Evolutionary conservation across 53 echinoderm and acorn worm genomes (phyloP).

Genomic region (Pentamera pediparva): DNA sequence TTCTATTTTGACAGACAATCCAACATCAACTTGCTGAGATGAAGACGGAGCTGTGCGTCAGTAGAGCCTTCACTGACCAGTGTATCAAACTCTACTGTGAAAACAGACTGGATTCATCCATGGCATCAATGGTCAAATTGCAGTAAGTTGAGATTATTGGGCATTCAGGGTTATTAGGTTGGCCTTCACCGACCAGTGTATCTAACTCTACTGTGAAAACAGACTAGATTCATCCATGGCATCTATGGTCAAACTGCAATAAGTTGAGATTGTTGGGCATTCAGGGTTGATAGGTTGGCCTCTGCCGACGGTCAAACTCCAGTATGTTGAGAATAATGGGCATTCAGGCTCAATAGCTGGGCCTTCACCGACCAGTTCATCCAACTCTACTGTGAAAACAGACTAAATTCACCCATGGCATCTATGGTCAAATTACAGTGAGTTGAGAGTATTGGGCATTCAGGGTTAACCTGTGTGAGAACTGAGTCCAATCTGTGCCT

Average conservation of each 20-base stretch:
- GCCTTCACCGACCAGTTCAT: conserved; percentile 59
- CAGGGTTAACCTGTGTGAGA: no score
- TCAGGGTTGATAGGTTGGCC: no score
- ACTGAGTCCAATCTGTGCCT: no score
- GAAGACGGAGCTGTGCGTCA: conserved; percentile 63
- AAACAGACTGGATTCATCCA: conserved; percentile 44
- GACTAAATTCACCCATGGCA: conserved; percentile 45
- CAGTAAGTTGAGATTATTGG: no score
- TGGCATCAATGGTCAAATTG: conserved; percentile 66
- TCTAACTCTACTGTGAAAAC: conserved; percentile 29
- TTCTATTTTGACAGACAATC: conserved; percentile 34
- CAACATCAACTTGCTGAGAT: conserved; percentile 70
- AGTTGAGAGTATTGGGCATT: no score
- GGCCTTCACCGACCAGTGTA: conserved; percentile 59
- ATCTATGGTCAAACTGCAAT: conserved; percentile 73
- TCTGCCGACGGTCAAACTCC: conserved; percentile 67
- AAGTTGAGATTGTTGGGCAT: no score
- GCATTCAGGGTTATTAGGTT: no score
- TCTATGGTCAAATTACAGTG: conserved; percentile 77
- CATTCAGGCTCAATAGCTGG: conserved; percentile 42
- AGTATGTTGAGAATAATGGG: conserved; percentile 62
- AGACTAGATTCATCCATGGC: conserved; percentile 50
- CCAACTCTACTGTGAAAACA: conserved; percentile 25
- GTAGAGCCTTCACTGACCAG: conserved; percentile 53
- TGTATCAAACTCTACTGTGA: conserved; percentile 39